A percentile compares a stretch with the other conserved stretches of the same genome.
phyloP scores from a whole-genome alignment of 2,113 vertebrate species.

The Narcine bancroftii region DNA sequence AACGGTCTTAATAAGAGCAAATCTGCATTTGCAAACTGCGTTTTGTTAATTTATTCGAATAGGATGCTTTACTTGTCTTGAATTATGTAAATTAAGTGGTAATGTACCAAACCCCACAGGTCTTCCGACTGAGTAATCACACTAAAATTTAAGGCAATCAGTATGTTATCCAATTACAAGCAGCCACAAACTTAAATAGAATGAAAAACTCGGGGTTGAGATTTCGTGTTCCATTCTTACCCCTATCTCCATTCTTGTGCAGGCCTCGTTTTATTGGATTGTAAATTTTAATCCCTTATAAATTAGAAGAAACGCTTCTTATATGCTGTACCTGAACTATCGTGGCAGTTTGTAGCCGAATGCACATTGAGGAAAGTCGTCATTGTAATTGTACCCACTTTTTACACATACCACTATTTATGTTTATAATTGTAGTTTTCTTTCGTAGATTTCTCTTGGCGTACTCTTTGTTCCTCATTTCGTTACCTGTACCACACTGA shows the following conservation, averaged over 20 bases:
- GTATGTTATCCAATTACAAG: too few relatives aligned
- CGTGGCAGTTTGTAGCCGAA: not conserved
- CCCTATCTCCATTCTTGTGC: not conserved
- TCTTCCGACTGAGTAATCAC: not conserved
- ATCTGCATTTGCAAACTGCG: not conserved
- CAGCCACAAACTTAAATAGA: not conserved
- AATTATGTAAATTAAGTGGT: not conserved
- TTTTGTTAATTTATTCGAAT: not conserved
- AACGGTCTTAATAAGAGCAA: not conserved
- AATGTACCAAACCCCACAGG: not conserved
- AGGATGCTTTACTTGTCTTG: not conserved
- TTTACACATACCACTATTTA: not conserved
- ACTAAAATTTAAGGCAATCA: not conserved
- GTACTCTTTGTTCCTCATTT: not conserved
- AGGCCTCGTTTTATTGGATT: not conserved
- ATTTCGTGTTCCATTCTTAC: not conserved
- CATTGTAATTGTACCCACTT: not conserved
- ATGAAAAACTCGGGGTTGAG: not conserved
- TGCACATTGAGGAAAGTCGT: not conserved
- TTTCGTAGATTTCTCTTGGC: not conserved
- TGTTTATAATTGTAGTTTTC: not conserved
- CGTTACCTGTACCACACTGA: conserved; percentile 17
- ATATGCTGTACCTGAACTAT: not conserved
- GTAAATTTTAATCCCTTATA: not conserved
- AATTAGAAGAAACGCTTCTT: too few relatives aligned